Base-by-base conservation (phyloP, 2,797 vertebrate genomes). In the Myotis pilosus region DNA sequence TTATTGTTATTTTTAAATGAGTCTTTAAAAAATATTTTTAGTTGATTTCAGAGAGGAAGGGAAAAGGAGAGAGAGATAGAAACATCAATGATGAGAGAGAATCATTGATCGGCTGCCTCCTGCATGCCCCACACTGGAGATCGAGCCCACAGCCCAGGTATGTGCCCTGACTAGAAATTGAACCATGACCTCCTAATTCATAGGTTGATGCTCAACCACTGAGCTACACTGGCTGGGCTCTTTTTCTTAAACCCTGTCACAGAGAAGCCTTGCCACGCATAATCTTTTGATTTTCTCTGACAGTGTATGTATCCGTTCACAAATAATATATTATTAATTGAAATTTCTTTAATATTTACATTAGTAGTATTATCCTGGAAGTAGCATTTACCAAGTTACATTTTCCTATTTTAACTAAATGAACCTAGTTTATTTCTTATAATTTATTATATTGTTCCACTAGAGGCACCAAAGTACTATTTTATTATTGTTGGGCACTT, bases 371-470 rank as follows among this genome's bases (percentile, higher is more conserved):
- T 71, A 33, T 28, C 36, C 41, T 78, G 47, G 11, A 86, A 36
- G 53, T 88, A 74, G 4, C 10, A 28, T 49, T 91, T 91, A 30
- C 19, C 10, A 75, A 53, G 1, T 66, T 91, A 25, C 3, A 33
- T 89, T 93, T 90, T 89, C 92, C 72, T 66, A 33, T 82, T n/a
- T 76, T 72, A 87, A 51, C 17, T 62, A 68, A 76, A 25, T 57
- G 64, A 68, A 47, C 4, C 22, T 71, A 33, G 6, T 64, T 68
- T 15, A 13, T 79, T 94, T n/a, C 82, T 89, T 60, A 30, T 78
- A 57, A 38, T 75, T 64, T 12, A 23, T 64, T 75, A 6, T 49
- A 41, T 28, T 60, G 51, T 88, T 87, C 15, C 28, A n/a, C 3
- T 89, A n/a, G 41, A 22, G 9, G 8, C 6, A 66, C 12, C 38